Conservation (phyloP, 2,113 vertebrate genomes). For the Meleagris gallopavo region DNA sequence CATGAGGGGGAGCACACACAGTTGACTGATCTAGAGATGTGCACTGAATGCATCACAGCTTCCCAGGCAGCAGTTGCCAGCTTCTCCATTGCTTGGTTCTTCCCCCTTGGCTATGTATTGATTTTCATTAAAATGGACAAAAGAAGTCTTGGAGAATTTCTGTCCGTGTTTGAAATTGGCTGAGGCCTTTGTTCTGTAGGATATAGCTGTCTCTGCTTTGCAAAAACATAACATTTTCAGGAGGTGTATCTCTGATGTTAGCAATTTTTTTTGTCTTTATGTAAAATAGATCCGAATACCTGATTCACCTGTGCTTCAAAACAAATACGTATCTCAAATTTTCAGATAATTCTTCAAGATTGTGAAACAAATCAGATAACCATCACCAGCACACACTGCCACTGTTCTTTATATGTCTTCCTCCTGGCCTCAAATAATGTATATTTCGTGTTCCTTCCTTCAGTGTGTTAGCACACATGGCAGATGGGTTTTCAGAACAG, state of each 20-base stretch:
- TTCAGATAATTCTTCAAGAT: not conserved
- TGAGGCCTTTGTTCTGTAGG: not conserved
- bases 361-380: not conserved
- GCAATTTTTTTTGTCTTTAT: not conserved
- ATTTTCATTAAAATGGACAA: not conserved
- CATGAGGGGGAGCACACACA: not conserved
- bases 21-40: not conserved
- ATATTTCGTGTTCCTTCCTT: not conserved
- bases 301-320: not conserved
- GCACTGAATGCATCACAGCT: not conserved
- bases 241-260: not conserved
- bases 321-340: not conserved
- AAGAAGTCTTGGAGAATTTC: not conserved
- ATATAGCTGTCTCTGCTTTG: not conserved
- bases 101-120: not conserved
- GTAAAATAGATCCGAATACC: not conserved
- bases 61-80: not conserved
- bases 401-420: not conserved
- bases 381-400: not conserved
- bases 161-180: not conserved
- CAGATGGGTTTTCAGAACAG: not conserved
- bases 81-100: not conserved
- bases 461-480: not conserved
- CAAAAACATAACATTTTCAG: not conserved
- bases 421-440: not conserved